Percentiles rank a stretch among this genome's conserved stretches.
phyloP scores from a whole-genome alignment of 92 coral and sea anemone genomes.

The Porites rus region DNA sequence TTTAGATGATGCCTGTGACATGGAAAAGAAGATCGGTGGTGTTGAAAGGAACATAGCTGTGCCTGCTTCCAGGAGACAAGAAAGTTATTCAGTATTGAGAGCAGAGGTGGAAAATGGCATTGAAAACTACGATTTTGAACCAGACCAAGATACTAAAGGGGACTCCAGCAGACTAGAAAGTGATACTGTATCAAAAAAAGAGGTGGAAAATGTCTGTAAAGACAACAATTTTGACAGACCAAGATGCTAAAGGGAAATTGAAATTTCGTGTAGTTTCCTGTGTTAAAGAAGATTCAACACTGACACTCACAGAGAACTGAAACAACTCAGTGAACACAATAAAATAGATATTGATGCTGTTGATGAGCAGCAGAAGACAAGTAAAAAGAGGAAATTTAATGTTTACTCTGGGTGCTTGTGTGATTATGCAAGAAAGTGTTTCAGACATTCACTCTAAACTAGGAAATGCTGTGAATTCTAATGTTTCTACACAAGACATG shows the following conservation, averaged over 20 bases:
- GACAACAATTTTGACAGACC: neutral
- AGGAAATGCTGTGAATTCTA: neutral
- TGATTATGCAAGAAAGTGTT: conserved; percentile 45
- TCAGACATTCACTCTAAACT: too few species aligned
- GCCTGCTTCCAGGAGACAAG: neutral
- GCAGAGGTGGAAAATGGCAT: too few species aligned
- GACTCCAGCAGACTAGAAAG: too few species aligned
- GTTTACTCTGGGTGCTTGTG: conserved; percentile 43
- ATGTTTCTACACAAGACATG: conserved; percentile 1
- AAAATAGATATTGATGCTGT: neutral
- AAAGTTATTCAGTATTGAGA: neutral
- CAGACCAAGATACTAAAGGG: too few species aligned
- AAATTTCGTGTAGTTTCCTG: neutral
- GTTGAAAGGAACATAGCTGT: neutral
- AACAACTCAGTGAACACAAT: neutral
- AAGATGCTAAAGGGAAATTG: neutral
- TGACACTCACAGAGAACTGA: neutral
- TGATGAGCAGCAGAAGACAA: neutral
- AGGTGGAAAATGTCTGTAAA: too few species aligned
- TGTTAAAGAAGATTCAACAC: neutral
- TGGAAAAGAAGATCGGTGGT: neutral
- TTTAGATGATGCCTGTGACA: neutral
- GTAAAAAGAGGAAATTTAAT: conserved; percentile 19
- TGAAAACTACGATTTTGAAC: too few species aligned
- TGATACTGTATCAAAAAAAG: too few species aligned